phyloP scores from a whole-genome alignment of 2,113 vertebrate species.

The Urocitellus parryii region DNA sequence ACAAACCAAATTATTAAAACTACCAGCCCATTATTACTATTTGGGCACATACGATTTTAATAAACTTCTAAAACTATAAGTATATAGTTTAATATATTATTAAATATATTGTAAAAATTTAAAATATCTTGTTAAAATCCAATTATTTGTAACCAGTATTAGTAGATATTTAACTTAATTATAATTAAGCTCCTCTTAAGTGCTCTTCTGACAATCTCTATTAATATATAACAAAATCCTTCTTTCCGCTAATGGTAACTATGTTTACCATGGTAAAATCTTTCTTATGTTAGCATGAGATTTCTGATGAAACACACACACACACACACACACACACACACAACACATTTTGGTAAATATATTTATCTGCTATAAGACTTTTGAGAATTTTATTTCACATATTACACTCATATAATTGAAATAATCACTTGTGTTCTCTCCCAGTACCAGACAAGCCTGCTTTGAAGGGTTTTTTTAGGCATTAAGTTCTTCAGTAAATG shows the following conservation, averaged over 20 bases:
- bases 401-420: not conserved
- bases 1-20: not conserved
- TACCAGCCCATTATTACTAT: not conserved
- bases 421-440: not conserved
- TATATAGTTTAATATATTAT: not conserved
- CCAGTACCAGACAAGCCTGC: not conserved
- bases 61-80: not conserved
- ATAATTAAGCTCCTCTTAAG: not conserved
- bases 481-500: constrained; percentile 12
- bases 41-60: not conserved
- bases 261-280: not conserved
- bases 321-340: not conserved
- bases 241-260: not conserved
- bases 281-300: not conserved
- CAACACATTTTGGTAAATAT: not conserved
- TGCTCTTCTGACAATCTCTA: not conserved
- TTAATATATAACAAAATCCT: not conserved
- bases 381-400: not conserved
- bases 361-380: not conserved
- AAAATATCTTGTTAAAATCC: not conserved
- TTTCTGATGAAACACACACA: not conserved
- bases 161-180: not conserved
- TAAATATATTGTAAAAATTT: not conserved
- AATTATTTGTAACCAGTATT: not conserved
- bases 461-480: not conserved